phyloP scores from a whole-genome alignment of 2,888 invertebrate genomes.

The Drepanosiphum platanoidis region DNA sequence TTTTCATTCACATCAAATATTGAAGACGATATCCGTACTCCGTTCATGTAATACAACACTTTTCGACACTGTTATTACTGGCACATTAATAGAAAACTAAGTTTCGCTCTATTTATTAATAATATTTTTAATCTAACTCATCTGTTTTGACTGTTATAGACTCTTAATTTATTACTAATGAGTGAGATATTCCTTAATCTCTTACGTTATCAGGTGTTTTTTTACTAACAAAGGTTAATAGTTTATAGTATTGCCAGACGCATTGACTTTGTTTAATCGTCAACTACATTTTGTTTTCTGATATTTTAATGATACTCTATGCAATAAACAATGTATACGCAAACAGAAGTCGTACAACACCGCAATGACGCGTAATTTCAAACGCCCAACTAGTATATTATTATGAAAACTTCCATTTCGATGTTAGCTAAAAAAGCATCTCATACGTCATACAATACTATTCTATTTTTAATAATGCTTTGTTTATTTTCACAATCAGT shows the following conservation, averaged over 20 bases:
- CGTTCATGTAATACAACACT: not conserved
- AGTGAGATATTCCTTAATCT: conserved; percentile 13
- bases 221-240: conserved; percentile 23
- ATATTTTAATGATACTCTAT: too few relatives aligned
- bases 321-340: not conserved
- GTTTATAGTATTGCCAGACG: not conserved
- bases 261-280: conserved; percentile 24
- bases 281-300: not conserved
- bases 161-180: not conserved
- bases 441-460: conserved; percentile 19
- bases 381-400: not conserved
- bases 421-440: not conserved
- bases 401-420: not conserved
- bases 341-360: not conserved
- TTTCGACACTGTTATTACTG: not conserved
- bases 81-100: not conserved
- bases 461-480: not conserved
- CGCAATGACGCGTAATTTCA: not conserved
- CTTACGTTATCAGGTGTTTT: not conserved
- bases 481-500: conserved; percentile 7
- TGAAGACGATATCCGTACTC: not conserved
- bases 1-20: too few relatives aligned
- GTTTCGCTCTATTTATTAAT: not conserved
- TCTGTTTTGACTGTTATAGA: not conserved
- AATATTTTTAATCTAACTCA: not conserved